phyloP scores from a whole-genome alignment of 2,113 vertebrate species.

The Equus przewalskii region DNA sequence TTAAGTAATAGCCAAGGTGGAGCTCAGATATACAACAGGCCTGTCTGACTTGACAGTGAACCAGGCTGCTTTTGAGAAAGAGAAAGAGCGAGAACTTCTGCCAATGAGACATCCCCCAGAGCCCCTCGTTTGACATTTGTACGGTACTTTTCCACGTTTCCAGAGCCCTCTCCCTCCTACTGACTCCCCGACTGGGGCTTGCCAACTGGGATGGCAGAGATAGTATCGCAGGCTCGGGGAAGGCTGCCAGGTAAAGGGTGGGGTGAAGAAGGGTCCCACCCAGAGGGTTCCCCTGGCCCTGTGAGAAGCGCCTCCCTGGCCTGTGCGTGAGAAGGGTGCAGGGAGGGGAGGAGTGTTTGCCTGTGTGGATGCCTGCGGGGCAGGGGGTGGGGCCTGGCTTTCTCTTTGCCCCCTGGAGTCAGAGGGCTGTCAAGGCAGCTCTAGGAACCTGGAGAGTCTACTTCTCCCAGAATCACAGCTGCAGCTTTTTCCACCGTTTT shows the following conservation, averaged over 20 bases:
- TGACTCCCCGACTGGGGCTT: not conserved
- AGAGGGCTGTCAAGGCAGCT: constrained; percentile 17
- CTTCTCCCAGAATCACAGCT: constrained; percentile 39
- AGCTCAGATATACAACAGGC: not conserved
- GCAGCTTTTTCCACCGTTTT: constrained; percentile 15
- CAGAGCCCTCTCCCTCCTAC: not conserved
- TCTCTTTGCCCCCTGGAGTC: not conserved
- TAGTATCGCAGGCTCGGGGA: constrained; percentile 49
- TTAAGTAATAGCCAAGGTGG: constrained; percentile 54
- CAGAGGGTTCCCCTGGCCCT: constrained; percentile 64
- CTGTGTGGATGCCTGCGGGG: constrained; percentile 8
- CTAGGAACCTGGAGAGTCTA: not conserved
- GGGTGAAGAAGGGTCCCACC: constrained; percentile 67
- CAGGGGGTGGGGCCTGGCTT: constrained; percentile 35
- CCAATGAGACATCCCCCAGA: not conserved
- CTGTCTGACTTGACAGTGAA: not conserved
- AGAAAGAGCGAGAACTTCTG: not conserved
- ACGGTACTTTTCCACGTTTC: not conserved
- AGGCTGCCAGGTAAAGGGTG: constrained; percentile 74
- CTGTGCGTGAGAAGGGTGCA: constrained; percentile 77
- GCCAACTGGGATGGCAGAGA: constrained; percentile 45
- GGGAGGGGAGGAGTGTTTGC: constrained; percentile 16
- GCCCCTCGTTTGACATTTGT: not conserved
- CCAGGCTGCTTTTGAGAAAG: not conserved
- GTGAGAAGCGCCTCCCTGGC: constrained; percentile 41